phyloP scores from a whole-genome alignment of 92 coral and sea anemone species.

The Blastomussa wellsi region DNA sequence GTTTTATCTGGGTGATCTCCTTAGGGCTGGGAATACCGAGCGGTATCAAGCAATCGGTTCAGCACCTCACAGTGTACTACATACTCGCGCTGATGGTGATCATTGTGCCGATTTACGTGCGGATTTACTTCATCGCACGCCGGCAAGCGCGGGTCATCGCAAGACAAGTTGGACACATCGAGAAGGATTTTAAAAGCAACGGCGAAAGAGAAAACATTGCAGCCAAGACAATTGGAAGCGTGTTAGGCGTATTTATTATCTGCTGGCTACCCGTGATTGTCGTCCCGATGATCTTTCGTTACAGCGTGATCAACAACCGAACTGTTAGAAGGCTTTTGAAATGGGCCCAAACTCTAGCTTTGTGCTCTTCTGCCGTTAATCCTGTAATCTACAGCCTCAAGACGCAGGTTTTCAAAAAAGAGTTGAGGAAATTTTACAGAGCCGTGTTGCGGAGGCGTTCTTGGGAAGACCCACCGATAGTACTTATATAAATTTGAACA shows the following conservation, averaged over 20 bases:
- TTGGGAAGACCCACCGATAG: constrained; percentile 10
- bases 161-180: constrained; percentile 57
- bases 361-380: constrained; percentile 85
- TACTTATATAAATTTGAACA: neutral
- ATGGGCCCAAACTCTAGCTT: constrained; percentile 87
- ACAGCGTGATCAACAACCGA: constrained; percentile 38
- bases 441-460: neutral
- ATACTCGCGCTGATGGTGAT: constrained; percentile 60
- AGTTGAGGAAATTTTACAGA: constrained; percentile 46
- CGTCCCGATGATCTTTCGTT: constrained; percentile 66
- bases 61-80: constrained; percentile 54
- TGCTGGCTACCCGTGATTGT: constrained; percentile 93
- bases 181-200: constrained; percentile 40
- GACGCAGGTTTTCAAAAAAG: constrained; percentile 67
- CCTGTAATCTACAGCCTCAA: constrained; percentile 84
- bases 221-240: constrained; percentile 84
- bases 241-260: constrained; percentile 69
- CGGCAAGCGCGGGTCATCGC: constrained; percentile 81
- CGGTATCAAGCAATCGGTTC: constrained; percentile 43
- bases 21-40: constrained; percentile 64
- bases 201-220: constrained; percentile 72
- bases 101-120: constrained; percentile 77
- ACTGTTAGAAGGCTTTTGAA: constrained; percentile 53
- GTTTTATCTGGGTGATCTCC: constrained; percentile 71
- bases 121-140: constrained; percentile 81